A percentile compares a stretch with the other conserved stretches of the same genome.
These are phyloP conservation scores for Ondatra zibethicus DNA, from an alignment of 2,113 vertebrate species.

Conservation along the genomic window DNA sequence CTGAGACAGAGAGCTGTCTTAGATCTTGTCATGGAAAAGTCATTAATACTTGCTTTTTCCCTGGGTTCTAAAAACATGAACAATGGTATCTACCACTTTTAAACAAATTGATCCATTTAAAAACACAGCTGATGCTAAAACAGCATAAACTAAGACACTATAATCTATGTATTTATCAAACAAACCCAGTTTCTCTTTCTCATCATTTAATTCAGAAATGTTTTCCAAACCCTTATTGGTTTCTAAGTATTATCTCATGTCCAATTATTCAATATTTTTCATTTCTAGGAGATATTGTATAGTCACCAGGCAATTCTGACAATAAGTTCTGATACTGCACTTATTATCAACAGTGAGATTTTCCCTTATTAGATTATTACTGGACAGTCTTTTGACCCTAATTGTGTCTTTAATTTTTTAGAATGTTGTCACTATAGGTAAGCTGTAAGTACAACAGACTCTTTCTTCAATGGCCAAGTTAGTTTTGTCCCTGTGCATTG, in stretches of 20 bases:
- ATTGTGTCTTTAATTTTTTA: neutral
- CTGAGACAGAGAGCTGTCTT: neutral
- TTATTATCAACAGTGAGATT: neutral
- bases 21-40: neutral
- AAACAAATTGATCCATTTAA: neutral
- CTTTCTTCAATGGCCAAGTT: neutral
- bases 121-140: neutral
- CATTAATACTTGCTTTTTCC: neutral
- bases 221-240: neutral
- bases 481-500: neutral
- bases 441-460: neutral
- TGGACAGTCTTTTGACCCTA: neutral
- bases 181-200: neutral
- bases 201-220: neutral
- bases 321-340: neutral
- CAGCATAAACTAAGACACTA: neutral
- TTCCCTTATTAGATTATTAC: neutral
- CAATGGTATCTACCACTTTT: neutral
- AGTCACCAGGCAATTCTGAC: neutral
- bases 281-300: neutral
- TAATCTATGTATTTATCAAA: neutral
- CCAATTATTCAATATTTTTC: neutral
- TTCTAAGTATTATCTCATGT: neutral
- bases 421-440: rapidly evolving
- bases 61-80: neutral